Conservation (phyloP, 1,140 invertebrate genomes). For the Drosophila truncata region DNA sequence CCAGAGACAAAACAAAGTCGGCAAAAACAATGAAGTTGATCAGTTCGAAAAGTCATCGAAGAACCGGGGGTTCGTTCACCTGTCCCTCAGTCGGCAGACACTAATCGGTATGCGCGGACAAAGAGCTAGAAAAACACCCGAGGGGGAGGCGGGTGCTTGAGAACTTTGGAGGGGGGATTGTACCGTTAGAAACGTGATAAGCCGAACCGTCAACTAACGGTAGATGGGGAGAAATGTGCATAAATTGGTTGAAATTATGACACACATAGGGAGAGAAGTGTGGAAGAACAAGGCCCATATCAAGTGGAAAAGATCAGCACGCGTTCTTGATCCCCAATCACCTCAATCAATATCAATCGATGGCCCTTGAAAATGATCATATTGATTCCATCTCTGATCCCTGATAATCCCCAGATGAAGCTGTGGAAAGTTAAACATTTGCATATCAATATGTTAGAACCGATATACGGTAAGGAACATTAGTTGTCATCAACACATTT, state of each 20-base stretch:
- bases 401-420: constrained; percentile 53
- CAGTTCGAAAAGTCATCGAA: constrained; percentile 69
- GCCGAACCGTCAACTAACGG: constrained; percentile 44
- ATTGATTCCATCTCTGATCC: constrained; percentile 31
- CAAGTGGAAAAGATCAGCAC: constrained; percentile 30
- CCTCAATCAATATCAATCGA: constrained; percentile 55
- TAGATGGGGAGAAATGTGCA: constrained; percentile 60
- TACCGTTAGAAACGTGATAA: constrained; percentile 77
- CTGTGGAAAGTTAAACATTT: constrained; percentile 42
- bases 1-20: constrained; percentile 25
- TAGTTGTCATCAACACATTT: constrained; percentile 21
- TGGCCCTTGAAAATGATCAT: constrained; percentile 51
- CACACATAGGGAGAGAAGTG: constrained; percentile 13
- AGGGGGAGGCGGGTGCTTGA: constrained; percentile 15
- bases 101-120: constrained; percentile 69
- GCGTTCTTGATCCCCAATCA: constrained; percentile 41
- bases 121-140: constrained; percentile 20
- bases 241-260: constrained; percentile 69
- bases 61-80: constrained; percentile 54
- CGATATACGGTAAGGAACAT: constrained; percentile 6
- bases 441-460: constrained; percentile 42
- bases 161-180: constrained; percentile 6
- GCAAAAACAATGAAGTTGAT: constrained; percentile 58
- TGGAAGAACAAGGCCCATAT: constrained; percentile 31
- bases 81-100: constrained; percentile 33